Percentiles rank a stretch among this genome's conserved stretches.
These are phyloP conservation scores for Vesta saturnalis DNA, from an alignment of 2,888 invertebrate species.

Conservation along the genomic window DNA sequence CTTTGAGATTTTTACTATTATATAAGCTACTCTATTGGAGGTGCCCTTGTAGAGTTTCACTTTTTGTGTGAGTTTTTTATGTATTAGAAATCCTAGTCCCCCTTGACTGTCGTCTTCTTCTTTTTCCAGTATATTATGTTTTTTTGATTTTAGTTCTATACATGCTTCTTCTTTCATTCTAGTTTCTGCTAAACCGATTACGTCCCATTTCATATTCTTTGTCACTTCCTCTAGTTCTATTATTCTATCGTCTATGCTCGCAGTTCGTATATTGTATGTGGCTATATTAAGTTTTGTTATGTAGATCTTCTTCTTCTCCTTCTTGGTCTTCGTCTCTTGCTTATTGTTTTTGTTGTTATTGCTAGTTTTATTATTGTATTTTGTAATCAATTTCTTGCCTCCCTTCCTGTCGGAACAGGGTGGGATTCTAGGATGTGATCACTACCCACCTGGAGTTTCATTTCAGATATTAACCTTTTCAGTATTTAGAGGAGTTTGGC, in stretches of 20 bases:
- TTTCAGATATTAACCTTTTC: background rate
- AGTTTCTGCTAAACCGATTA: too few relatives aligned
- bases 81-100: background rate
- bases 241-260: background rate
- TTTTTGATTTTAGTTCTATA: background rate
- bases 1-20: too few relatives aligned
- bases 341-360: background rate
- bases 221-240: background rate
- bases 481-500: background rate
- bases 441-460: too few relatives aligned
- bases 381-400: constrained; percentile 6
- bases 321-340: background rate
- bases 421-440: background rate
- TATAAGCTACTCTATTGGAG: too few relatives aligned
- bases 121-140: too few relatives aligned
- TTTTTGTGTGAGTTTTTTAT: background rate
- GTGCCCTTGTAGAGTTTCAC: too few relatives aligned
- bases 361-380: background rate
- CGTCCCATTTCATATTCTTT: too few relatives aligned
- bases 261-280: too few relatives aligned
- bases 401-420: constrained; percentile 2
- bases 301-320: constrained; percentile 1
- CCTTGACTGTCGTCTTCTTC: too few relatives aligned
- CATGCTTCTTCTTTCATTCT: background rate
- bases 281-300: too few relatives aligned